phyloP scores from a whole-genome alignment of 2,797 vertebrate species.

The Perodicticus potto region DNA sequence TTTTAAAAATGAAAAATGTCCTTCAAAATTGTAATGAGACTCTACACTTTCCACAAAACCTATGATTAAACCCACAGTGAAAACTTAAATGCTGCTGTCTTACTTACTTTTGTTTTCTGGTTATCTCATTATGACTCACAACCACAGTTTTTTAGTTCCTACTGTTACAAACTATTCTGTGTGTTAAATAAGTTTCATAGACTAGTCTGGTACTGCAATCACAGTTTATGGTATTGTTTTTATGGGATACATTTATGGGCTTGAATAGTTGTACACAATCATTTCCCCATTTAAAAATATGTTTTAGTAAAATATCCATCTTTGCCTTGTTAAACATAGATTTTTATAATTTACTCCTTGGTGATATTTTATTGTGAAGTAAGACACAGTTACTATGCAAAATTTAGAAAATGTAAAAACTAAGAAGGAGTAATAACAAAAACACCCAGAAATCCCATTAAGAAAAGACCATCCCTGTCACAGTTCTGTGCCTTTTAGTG shows the following conservation, averaged over 20 bases:
- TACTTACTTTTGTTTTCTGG: neutral
- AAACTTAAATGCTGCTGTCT: neutral
- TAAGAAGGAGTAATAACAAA: neutral
- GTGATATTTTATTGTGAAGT: neutral
- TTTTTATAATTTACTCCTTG: neutral
- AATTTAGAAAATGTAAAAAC: neutral
- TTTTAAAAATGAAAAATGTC: neutral
- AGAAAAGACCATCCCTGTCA: neutral
- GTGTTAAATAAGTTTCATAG: neutral
- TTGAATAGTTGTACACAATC: neutral
- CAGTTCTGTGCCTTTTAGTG: neutral
- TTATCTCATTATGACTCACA: neutral
- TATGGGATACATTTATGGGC: neutral
- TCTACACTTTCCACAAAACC: neutral
- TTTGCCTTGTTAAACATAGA: slow-evolving; percentile 37
- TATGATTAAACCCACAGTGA: neutral
- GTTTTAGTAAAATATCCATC: neutral
- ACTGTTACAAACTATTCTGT: neutral
- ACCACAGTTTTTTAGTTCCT: neutral
- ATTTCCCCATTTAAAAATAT: neutral
- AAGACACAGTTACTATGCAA: neutral
- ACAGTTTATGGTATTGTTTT: neutral
- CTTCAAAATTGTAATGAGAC: neutral
- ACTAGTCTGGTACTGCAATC: neutral
- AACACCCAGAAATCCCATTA: neutral